A percentile compares a stretch with the other conserved stretches of the same genome.
Evolutionary conservation across 2,888 invertebrate species (phyloP).

Genomic region (Camponotus fellah): DNA sequence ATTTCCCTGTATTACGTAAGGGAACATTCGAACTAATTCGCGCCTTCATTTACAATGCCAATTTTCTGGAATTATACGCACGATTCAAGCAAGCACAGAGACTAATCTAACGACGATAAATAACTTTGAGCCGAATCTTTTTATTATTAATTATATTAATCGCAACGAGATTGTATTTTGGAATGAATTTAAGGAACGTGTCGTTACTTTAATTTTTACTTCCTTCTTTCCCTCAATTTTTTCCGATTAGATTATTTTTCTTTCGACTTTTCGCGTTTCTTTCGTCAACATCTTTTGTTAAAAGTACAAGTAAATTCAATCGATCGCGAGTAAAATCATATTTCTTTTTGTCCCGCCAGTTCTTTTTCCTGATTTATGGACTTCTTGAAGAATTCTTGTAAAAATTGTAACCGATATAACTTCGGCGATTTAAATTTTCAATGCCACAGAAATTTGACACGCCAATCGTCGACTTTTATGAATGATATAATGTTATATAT

Average conservation of each 20-base stretch:
- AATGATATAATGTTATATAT: not conserved
- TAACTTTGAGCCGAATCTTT: constrained; percentile 41
- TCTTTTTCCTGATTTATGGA: not conserved
- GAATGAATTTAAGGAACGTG: constrained; percentile 48
- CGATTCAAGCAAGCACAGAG: constrained; percentile 17
- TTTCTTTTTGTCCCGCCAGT: not conserved
- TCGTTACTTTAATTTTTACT: constrained; percentile 20
- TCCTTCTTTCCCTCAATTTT: not conserved
- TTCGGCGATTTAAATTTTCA: not conserved
- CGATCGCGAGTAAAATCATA: constrained; percentile 47
- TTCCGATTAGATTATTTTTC: not conserved
- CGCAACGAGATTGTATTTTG: constrained; percentile 15
- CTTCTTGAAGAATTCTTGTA: not conserved
- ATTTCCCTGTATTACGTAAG: not conserved
- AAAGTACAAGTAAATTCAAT: constrained; percentile 48
- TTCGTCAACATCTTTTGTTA: not conserved
- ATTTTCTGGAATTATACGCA: constrained; percentile 4
- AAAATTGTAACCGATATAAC: constrained; percentile 20
- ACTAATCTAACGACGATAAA: constrained; percentile 26
- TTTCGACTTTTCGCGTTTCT: not conserved
- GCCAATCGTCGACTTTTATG: not conserved
- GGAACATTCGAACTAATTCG: constrained; percentile 15
- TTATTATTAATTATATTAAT: constrained; percentile 39
- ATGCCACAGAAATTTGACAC: not conserved
- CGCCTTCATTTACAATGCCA: not conserved